Base-by-base conservation (phyloP, 2,113 vertebrate species). In the Grus americana region DNA sequence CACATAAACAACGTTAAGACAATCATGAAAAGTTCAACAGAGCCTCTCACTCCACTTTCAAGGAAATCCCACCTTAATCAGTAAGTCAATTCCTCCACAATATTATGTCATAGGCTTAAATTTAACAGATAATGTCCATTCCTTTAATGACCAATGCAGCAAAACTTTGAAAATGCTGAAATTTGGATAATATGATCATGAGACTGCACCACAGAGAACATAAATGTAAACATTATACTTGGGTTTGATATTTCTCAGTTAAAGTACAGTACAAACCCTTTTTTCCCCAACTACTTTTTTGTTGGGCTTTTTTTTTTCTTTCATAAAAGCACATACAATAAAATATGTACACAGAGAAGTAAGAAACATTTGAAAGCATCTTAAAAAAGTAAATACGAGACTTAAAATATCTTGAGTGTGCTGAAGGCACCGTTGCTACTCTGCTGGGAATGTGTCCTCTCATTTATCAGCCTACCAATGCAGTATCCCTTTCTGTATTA, bases 321-420 rank as follows among this genome's bases (percentile, higher is more conserved):
- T 93, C 97, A 76, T 92, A 95, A 95, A 92, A 97, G 93, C 83
- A 96, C 76, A 87, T 38, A 93, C 86, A 87, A 67, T 87, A 97
- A 96, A 97, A 96, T 85, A 96, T 87, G 87, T 92, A 96, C 94
- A 80, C 26, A 82, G 71, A 95, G 90, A 96, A 93, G 96, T 97
- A 93, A 96, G 95, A 96, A 96, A 95, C 57, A 24, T 79, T 44
- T 71, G 91, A 95, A 95, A 96, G 89, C 92, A 75, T 88, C 82
- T 96, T 96, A 92, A 87, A 93, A 95, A 96, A 95, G 85, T 76
- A 90, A 50, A 78, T 83, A 85, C 1, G 38, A 91, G 93, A 90
- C 55, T 86, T 74, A 73, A 70, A 92, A 27, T 49, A 67, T 52
- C 90, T 94, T 94, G 93, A 36, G 81, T 46, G 92, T 68, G 91